Conservation (phyloP, 2,113 vertebrate species). For the Plecturocebus donacophilus region DNA sequence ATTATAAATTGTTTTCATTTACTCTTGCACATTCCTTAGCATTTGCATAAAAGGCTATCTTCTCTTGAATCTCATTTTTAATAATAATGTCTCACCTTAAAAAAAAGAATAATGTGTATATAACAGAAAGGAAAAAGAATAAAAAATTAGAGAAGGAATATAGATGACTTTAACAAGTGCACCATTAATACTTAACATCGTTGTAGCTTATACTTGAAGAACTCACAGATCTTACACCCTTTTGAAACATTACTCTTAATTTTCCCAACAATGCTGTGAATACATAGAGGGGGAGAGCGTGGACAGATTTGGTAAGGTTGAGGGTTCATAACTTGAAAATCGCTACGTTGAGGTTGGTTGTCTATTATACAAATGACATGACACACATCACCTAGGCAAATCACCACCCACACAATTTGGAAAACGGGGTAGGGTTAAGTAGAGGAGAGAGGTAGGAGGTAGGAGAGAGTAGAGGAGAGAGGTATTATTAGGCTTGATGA, state of each 20-base stretch:
- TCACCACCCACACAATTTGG: not conserved
- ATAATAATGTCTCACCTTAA: constrained; percentile 69
- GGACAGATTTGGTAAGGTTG: not conserved
- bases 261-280: not conserved
- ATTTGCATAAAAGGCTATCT: constrained; percentile 78
- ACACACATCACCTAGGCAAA: not conserved
- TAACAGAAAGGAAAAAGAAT: constrained; percentile 46
- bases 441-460: too few relatives aligned
- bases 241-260: not conserved
- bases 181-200: constrained; percentile 24
- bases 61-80: constrained; percentile 78
- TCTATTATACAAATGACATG: not conserved
- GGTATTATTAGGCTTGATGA: too few relatives aligned
- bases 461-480: too few relatives aligned
- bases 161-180: constrained; percentile 54
- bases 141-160: not conserved
- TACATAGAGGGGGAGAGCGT: accelerated
- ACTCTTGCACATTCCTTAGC: constrained; percentile 55
- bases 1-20: constrained; percentile 85
- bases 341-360: not conserved
- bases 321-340: not conserved
- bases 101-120: constrained; percentile 68
- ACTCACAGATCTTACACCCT: not conserved
- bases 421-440: not conserved
- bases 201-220: not conserved